Percentiles rank a stretch among this genome's conserved stretches.
Conservation (phyloP, 2,797 vertebrate species). For the Coregonus sp. region DNA sequence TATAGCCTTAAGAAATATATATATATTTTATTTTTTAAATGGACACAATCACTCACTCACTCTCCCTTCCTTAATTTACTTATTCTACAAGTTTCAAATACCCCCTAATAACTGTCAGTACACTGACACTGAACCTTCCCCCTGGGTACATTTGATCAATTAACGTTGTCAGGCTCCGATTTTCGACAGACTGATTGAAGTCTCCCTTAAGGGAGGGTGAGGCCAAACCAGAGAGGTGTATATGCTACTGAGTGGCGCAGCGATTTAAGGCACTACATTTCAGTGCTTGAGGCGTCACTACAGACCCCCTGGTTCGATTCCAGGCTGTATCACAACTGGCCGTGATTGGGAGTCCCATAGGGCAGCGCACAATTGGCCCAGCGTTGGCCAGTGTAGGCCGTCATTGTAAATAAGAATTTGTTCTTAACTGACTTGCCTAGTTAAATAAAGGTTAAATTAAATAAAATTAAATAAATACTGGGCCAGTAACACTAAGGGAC, state of each 20-base stretch:
- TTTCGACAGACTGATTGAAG: neutral
- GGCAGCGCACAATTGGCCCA: too few relatives aligned
- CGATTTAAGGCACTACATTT: too few relatives aligned
- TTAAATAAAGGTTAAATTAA: too few relatives aligned
- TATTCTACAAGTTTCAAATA: neutral
- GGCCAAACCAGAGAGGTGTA: slow-evolving; percentile 23
- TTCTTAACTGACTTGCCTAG: too few relatives aligned
- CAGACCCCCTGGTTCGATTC: too few relatives aligned
- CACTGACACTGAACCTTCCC: neutral
- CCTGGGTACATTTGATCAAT: neutral
- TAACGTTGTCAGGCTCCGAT: neutral
- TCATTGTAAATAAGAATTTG: too few relatives aligned
- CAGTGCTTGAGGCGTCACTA: too few relatives aligned
- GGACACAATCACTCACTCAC: neutral
- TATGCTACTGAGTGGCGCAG: neutral
- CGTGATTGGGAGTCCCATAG: too few relatives aligned
- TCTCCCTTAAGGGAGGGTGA: neutral
- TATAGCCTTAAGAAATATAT: neutral
- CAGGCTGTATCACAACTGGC: too few relatives aligned
- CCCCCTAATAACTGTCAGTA: neutral
- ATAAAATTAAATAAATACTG: neutral
- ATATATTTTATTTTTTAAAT: too few relatives aligned
- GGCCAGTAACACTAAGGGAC: slow-evolving; percentile 18
- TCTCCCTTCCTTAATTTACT: neutral
- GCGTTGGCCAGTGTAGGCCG: too few relatives aligned